These are phyloP conservation scores for Rhynchomys soricoides DNA, from an alignment of 2,113 vertebrate species.

Conservation along the genomic window DNA sequence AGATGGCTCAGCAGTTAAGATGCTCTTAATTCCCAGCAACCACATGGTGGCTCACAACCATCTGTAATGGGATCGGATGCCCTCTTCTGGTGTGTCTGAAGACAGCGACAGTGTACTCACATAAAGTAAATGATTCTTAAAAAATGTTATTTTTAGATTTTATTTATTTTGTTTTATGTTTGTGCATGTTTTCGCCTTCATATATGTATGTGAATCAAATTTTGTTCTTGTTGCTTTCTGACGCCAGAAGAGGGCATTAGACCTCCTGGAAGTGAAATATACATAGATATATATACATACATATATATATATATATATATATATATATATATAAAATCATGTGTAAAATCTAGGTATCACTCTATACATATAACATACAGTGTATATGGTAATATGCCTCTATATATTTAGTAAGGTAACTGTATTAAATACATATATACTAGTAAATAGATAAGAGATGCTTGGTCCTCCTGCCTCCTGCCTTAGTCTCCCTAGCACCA, in stretches of 20 bases:
- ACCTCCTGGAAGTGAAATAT: neutral
- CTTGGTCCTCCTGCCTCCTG: neutral
- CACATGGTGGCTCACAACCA: too few species aligned
- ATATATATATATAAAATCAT: neutral
- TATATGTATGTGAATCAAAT: neutral
- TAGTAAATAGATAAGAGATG: neutral
- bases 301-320: neutral
- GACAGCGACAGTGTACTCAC: too few species aligned
- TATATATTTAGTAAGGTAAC: neutral
- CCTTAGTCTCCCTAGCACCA: neutral
- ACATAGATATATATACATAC: neutral
- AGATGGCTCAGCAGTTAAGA: too few species aligned
- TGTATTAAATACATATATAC: neutral
- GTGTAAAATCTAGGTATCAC: neutral
- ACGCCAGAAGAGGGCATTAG: neutral
- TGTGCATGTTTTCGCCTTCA: neutral
- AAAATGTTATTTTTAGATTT: neutral
- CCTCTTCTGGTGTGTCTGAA: too few species aligned
- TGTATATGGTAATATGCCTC: neutral
- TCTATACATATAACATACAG: neutral
- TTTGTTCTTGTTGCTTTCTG: neutral
- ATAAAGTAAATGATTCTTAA: neutral
- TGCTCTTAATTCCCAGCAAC: too few species aligned
- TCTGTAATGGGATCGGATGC: too few species aligned
- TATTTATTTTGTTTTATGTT: neutral